phyloP scores from a whole-genome alignment of 2,888 invertebrate genomes.

The Macaria liturata region DNA sequence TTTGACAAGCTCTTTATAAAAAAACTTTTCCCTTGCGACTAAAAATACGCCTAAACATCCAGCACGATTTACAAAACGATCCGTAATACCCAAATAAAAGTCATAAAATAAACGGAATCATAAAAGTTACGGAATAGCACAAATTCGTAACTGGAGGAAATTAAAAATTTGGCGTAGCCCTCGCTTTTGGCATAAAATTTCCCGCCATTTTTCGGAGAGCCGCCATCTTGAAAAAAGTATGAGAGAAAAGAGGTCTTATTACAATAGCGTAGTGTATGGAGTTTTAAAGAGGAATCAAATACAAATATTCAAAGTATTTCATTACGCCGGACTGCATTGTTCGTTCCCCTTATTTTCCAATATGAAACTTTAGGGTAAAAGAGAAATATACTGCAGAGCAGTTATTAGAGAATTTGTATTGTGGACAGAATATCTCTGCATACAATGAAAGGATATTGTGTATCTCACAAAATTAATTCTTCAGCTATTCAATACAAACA shows the following conservation, averaged over 20 bases:
- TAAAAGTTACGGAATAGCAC: slow-evolving; percentile 36
- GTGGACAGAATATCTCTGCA: background rate
- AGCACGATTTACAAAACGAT: slow-evolving; percentile 12
- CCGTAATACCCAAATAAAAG: slow-evolving; percentile 22
- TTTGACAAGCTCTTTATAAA: no score
- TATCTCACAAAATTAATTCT: no score
- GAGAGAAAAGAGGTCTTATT: slow-evolving; percentile 34
- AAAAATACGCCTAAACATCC: no score
- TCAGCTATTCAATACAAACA: no score
- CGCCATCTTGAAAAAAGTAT: slow-evolving; percentile 13
- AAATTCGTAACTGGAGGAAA: slow-evolving; percentile 34
- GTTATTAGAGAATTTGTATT: slow-evolving; percentile 2
- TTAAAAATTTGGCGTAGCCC: slow-evolving; percentile 33
- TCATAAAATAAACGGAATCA: slow-evolving; percentile 31
- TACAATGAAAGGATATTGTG: no score
- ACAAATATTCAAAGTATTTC: slow-evolving; percentile 78
- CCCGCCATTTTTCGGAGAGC: slow-evolving; percentile 42
- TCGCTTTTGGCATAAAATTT: slow-evolving; percentile 24
- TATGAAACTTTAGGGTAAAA: slow-evolving; percentile 45
- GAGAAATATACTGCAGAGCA: slow-evolving; percentile 12
- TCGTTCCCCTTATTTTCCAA: slow-evolving; percentile 54
- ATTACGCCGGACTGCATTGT: slow-evolving; percentile 62
- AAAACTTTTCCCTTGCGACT: no score
- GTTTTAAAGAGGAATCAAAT: slow-evolving; percentile 62
- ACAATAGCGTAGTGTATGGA: slow-evolving; percentile 48